Percentiles rank a stretch among this genome's conserved stretches.
Evolutionary conservation across 2,888 invertebrate genomes (phyloP).

Genomic region (Mythimna vitellina): DNA sequence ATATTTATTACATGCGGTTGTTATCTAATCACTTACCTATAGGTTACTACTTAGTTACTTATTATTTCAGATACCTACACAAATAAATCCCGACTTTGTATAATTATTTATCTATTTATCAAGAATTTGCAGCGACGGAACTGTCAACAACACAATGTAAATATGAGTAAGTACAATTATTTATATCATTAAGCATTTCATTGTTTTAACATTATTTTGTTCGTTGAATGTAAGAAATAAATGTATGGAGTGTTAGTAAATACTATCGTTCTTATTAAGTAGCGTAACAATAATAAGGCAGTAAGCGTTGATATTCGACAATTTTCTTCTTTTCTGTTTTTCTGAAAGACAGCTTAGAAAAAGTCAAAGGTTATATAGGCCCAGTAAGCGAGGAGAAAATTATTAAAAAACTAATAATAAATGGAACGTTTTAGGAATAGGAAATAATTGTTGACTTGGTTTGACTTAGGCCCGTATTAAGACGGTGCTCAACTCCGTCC

Average conservation of each 20-base stretch:
- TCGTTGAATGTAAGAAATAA: constrained; percentile 16
- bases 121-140: constrained; percentile 31
- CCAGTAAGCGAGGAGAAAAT: too few species aligned
- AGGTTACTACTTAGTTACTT: constrained; percentile 5
- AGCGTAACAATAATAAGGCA: not conserved
- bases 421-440: too few species aligned
- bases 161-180: constrained; percentile 18
- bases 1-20: constrained; percentile 39
- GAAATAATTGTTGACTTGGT: not conserved
- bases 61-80: constrained; percentile 35
- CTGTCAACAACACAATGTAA: constrained; percentile 36
- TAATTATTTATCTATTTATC: constrained; percentile 39
- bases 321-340: not conserved
- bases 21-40: constrained; percentile 41
- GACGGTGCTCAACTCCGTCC: too few species aligned
- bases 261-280: not conserved
- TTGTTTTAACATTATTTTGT: constrained; percentile 7
- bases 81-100: constrained; percentile 38
- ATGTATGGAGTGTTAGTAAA: constrained; percentile 9
- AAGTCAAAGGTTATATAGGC: too few species aligned
- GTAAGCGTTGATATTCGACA: not conserved
- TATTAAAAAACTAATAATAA: too few species aligned
- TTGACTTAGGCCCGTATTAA: too few species aligned
- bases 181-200: constrained; percentile 9
- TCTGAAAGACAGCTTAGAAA: not conserved